A percentile compares a stretch with the other conserved stretches of the same genome.
Conservation (phyloP, 1,140 invertebrate species). For the Paralvinella palmiformis region DNA sequence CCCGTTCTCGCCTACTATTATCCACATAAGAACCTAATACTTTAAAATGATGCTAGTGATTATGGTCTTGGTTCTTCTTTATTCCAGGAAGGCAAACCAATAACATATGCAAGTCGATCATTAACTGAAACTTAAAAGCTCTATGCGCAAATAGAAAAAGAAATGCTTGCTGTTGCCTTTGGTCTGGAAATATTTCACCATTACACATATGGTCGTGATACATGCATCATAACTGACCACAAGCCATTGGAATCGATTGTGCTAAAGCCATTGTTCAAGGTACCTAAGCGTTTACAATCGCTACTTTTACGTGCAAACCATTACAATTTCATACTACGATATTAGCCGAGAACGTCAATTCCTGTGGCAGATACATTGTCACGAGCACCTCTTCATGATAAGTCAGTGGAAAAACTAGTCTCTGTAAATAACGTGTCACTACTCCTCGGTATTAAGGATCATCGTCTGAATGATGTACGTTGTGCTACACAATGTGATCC, state of each 20-base stretch:
- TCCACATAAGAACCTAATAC: conserved; percentile 19
- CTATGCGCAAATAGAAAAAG: conserved; percentile 52
- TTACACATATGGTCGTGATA: conserved; percentile 38
- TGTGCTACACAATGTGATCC: too few relatives aligned
- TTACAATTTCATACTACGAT: conserved; percentile 48
- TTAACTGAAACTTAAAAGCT: conserved; percentile 44
- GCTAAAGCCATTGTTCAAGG: conserved; percentile 44
- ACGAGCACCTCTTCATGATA: neutral
- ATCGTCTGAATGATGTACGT: too few relatives aligned
- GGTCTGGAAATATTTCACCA: conserved; percentile 45
- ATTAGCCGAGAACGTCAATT: conserved; percentile 43
- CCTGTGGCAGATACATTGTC: conserved; percentile 40
- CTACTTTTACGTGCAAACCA: conserved; percentile 47
- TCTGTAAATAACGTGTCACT: too few relatives aligned
- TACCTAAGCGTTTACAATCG: conserved; percentile 45
- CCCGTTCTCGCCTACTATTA: conserved; percentile 31
- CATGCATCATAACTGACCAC: conserved; percentile 32
- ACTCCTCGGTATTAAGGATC: too few relatives aligned
- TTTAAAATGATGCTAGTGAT: conserved; percentile 31
- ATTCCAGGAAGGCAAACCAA: conserved; percentile 47
- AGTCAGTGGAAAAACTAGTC: too few relatives aligned
- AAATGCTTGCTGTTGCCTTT: conserved; percentile 52
- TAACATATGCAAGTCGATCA: conserved; percentile 52
- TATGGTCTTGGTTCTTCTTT: conserved; percentile 48
- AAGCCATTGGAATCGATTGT: conserved; percentile 45